Conservation (phyloP, 2,797 vertebrate genomes). For the Myotis findleyi region DNA sequence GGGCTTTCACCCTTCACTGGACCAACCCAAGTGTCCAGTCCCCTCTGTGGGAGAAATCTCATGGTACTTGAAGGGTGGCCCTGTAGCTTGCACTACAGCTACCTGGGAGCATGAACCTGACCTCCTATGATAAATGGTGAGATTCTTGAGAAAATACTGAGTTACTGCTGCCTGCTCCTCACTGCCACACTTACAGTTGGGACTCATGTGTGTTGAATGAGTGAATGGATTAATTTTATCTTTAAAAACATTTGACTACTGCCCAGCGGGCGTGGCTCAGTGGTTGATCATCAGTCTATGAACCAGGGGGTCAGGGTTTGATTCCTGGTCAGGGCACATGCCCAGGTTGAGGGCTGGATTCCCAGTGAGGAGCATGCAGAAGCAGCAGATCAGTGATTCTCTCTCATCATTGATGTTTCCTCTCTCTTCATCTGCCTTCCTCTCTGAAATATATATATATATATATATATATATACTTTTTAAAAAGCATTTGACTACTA, state of each 20-base stretch:
- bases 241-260: not conserved
- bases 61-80: accelerated
- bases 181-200: accelerated
- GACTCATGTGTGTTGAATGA: not conserved
- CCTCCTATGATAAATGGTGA: accelerated
- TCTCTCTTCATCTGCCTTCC: no score
- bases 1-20: accelerated
- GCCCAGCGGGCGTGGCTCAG: no score
- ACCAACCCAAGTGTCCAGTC: not conserved
- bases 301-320: no score
- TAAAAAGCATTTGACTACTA: not conserved
- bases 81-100: accelerated
- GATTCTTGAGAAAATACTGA: not conserved
- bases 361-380: no score
- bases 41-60: not conserved
- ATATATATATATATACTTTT: no score
- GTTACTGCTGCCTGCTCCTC: accelerated
- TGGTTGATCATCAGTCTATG: no score
- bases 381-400: no score
- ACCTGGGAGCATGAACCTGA: accelerated
- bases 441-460: no score
- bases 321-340: no score
- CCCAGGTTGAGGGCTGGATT: no score
- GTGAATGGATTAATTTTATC: not conserved
- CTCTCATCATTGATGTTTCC: no score